Conservation (phyloP, 2,797 vertebrate genomes). For the Lutjanus argentimaculatus region DNA sequence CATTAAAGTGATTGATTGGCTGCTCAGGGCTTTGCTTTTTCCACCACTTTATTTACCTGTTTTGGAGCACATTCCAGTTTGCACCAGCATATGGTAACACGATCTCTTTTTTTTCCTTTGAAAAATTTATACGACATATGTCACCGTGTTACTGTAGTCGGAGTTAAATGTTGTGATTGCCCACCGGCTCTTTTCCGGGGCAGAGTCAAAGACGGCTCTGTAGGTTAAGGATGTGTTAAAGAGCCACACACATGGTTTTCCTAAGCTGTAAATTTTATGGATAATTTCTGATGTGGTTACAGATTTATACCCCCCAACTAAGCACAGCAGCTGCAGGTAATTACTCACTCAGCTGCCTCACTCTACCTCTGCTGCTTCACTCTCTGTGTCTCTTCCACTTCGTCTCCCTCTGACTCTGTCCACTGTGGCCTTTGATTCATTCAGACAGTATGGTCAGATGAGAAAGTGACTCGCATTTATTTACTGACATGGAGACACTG, state of each 20-base stretch:
- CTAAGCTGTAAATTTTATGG: constrained; percentile 86
- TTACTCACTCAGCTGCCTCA: constrained; percentile 67
- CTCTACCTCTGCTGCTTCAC: constrained; percentile 44
- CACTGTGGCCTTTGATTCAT: constrained; percentile 9
- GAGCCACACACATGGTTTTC: constrained; percentile 84
- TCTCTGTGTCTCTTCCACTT: constrained; percentile 42
- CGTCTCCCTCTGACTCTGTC: constrained; percentile 27
- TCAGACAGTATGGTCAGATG: not conserved
- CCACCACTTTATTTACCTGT: constrained; percentile 55
- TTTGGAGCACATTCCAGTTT: constrained; percentile 26
- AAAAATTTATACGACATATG: constrained; percentile 20
- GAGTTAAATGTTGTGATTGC: constrained; percentile 16
- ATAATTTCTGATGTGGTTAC: constrained; percentile 87
- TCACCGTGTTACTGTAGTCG: constrained; percentile 12
- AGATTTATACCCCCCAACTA: constrained; percentile 82
- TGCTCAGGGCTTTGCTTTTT: constrained; percentile 46
- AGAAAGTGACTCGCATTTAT: constrained; percentile 1
- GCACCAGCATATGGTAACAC: not conserved
- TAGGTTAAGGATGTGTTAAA: constrained; percentile 78
- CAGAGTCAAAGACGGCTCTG: constrained; percentile 56
- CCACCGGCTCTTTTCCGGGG: constrained; percentile 46
- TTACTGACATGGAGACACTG: not conserved
- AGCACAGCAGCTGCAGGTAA: constrained; percentile 82
- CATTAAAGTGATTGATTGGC: constrained; percentile 75
- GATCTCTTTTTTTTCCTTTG: constrained; percentile 1